Evolutionary conservation across 2,113 vertebrate species (phyloP), one percentile per base, ranked within the genome.

Genomic region (Desmodus rotundus): DNA sequence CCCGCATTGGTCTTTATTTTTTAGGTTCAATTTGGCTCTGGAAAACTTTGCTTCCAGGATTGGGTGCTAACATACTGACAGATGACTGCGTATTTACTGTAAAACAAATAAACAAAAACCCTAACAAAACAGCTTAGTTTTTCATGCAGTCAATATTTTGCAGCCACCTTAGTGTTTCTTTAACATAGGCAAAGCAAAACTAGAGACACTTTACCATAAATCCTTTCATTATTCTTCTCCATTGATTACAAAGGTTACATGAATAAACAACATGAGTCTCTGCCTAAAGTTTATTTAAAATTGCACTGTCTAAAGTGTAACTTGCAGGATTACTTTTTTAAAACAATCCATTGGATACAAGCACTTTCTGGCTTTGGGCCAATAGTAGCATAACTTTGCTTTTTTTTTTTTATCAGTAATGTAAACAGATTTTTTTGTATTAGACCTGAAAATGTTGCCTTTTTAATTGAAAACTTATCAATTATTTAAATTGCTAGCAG

Each of bases 391-490:
- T 91, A 94, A 87, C 45, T 76, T 31, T 76, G 7, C 7, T 7
- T 74, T 17, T 9, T 76, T 50, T 77, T 92, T 96, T 96, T 93
- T 95, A 96, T 93, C 94, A 96, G 97, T 96, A 97, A 96, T 95
- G 94, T 96, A 97, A 97, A 96, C 93, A 96, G 94, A 93, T 97
- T 98, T 96, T 98, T 96, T 96, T 81, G 54, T 96, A 92, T 96
- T 92, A 93, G 86, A 90, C 91, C 76, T 93, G 95, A 97, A 96
- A 97, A 92, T 96, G 96, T 96, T 97, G 87, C 74, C 91, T 96
- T 97, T 97, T 97, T 98, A 97, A 98, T 97, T 97, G 97, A 97
- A 97, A 97, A 97, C 97, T 97, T 97, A 97, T 97, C 96, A 97
- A 97, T 98, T 97, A 97, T 98, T 98, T 96, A 98, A 96, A 97